These are phyloP conservation scores for Oryzias javanicus DNA, from an alignment of 2,113 vertebrate species.

Conservation along the genomic window DNA sequence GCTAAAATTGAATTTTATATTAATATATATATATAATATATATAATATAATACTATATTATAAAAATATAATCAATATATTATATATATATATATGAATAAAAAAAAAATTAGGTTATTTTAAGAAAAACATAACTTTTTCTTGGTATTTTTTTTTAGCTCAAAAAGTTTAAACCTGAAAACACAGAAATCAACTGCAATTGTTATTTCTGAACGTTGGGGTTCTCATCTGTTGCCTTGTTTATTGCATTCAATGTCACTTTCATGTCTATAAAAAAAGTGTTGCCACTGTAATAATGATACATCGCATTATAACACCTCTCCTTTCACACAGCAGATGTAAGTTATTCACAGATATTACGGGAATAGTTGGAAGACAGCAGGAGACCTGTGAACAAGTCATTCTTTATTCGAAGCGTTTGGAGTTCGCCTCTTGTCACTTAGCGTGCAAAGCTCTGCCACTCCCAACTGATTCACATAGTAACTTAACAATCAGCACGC, in stretches of 20 bases:
- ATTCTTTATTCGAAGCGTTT: constrained; percentile 16
- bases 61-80: too few species aligned
- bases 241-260: constrained; percentile 2
- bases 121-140: too few species aligned
- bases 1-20: too few species aligned
- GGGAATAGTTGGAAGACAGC: constrained; percentile 14
- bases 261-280: constrained; percentile 1
- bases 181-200: neutral
- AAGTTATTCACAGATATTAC: constrained; percentile 31
- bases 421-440: constrained; percentile 10
- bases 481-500: constrained; percentile 29
- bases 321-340: constrained; percentile 42
- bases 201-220: neutral
- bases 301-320: constrained; percentile 7
- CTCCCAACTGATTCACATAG: constrained; percentile 18
- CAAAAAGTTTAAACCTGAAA: neutral
- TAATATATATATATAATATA: too few species aligned
- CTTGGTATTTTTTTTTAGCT: too few species aligned
- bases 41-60: too few species aligned
- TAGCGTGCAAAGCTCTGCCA: constrained; percentile 1
- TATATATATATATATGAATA: too few species aligned
- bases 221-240: neutral
- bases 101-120: too few species aligned
- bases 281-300: neutral
- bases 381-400: constrained; percentile 22